Evolutionary conservation across 1,140 invertebrate species (phyloP).

Genomic region (Mesaphorura yosii): DNA sequence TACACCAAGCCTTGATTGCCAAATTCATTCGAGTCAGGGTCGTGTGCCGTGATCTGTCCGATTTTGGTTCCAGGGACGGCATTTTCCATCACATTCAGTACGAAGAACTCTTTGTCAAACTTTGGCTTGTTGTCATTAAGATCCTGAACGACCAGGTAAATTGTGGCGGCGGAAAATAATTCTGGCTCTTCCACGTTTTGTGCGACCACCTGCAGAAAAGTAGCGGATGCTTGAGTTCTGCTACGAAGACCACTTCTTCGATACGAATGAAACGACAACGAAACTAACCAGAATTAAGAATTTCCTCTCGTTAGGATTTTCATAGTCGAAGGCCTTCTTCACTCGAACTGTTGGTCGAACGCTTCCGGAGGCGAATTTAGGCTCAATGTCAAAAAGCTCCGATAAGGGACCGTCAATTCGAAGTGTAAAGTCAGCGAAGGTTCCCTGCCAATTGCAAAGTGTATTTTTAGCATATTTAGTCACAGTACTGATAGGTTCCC

Average conservation of each 20-base stretch:
- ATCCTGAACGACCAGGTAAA: slow-evolving; percentile 41
- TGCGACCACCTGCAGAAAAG: slow-evolving; percentile 54
- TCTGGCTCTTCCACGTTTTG: slow-evolving; percentile 51
- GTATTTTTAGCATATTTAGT: no score
- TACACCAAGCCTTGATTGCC: slow-evolving; percentile 73
- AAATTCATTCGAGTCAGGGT: slow-evolving; percentile 68
- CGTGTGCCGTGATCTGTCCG: slow-evolving; percentile 62
- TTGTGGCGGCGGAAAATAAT: slow-evolving; percentile 71
- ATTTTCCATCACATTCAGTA: slow-evolving; percentile 56
- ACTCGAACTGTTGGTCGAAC: slow-evolving; percentile 66
- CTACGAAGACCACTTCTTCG: neutral
- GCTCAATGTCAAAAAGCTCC: slow-evolving; percentile 70
- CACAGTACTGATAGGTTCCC: no score
- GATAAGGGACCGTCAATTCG: slow-evolving; percentile 61
- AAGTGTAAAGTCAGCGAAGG: slow-evolving; percentile 66
- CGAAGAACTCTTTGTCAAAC: slow-evolving; percentile 30
- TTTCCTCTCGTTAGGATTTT: slow-evolving; percentile 82
- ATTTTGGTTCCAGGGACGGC: slow-evolving; percentile 57
- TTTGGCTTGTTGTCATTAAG: slow-evolving; percentile 4
- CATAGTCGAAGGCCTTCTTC: slow-evolving; percentile 70
- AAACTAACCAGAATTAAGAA: slow-evolving; percentile 66
- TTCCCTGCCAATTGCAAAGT: slow-evolving; percentile 45
- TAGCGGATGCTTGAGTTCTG: neutral
- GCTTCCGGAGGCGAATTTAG: slow-evolving; percentile 60
- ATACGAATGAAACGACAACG: neutral